Conservation (phyloP, 2,797 vertebrate genomes). For the Scleropages formosus region DNA sequence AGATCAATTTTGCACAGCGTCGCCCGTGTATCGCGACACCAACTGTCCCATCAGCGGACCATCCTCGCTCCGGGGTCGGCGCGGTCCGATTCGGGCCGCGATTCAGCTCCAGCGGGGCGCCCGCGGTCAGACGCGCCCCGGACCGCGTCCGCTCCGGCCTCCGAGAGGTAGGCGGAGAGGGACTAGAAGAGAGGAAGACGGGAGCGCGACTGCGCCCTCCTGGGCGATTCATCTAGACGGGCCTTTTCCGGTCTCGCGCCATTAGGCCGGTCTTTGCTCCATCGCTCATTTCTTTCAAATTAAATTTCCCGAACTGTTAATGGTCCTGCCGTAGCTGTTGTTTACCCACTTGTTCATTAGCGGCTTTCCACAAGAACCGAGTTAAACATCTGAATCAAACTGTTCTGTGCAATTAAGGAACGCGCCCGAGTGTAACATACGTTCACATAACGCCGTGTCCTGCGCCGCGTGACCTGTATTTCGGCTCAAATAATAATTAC, state of each 20-base stretch:
- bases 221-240: slow-evolving; percentile 16
- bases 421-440: background rate
- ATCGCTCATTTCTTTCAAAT: slow-evolving; percentile 4
- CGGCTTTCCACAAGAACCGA: slow-evolving; percentile 16
- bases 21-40: too few species aligned
- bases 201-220: background rate
- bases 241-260: background rate
- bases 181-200: slow-evolving; percentile 8
- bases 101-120: too few species aligned
- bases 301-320: slow-evolving; percentile 14
- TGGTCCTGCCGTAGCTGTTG: slow-evolving; percentile 6
- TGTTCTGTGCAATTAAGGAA: slow-evolving; percentile 25
- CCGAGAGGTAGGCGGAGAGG: too few species aligned
- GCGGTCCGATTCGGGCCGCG: too few species aligned
- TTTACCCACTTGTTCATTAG: slow-evolving; percentile 20
- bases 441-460: slow-evolving; percentile 19
- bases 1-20: too few species aligned
- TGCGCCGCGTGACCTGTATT: slow-evolving; percentile 20
- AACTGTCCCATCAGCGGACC: too few species aligned
- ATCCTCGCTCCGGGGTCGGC: too few species aligned
- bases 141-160: too few species aligned
- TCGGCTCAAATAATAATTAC: slow-evolving; percentile 24
- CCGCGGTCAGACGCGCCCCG: too few species aligned
- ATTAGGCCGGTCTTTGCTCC: background rate
- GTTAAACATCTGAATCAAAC: slow-evolving; percentile 29